Percentiles rank a stretch among this genome's conserved stretches.
phyloP scores from a whole-genome alignment of 2,888 invertebrate genomes.

The Torymus auratus region DNA sequence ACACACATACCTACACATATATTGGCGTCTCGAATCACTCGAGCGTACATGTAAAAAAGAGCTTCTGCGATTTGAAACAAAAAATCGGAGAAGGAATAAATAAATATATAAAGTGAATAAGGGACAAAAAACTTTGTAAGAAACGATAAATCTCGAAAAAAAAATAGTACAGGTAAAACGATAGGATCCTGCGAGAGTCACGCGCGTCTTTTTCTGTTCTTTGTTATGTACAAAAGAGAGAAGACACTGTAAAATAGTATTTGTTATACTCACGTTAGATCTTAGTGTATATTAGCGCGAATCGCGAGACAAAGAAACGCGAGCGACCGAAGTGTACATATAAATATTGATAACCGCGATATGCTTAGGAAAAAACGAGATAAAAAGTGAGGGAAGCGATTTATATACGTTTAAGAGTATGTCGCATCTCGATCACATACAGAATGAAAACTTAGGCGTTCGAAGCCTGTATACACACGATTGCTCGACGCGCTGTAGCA shows the following conservation, averaged over 20 bases:
- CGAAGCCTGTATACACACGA: constrained; percentile 6
- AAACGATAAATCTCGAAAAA: neutral
- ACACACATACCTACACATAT: neutral
- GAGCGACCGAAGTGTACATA: constrained; percentile 29
- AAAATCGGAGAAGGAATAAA: neutral
- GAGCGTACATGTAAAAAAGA: neutral
- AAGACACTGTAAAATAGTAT: constrained; percentile 72
- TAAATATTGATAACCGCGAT: constrained; percentile 10
- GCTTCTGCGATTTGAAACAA: neutral
- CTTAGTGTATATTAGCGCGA: constrained; percentile 71
- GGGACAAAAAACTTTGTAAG: neutral
- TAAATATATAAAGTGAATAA: neutral
- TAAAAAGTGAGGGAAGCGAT: neutral
- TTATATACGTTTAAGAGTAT: neutral
- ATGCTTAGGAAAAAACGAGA: neutral
- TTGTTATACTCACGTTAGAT: constrained; percentile 74
- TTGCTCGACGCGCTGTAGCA: constrained; percentile 35
- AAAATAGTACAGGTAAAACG: neutral
- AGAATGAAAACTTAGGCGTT: neutral
- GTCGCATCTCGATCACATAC: constrained; percentile 6
- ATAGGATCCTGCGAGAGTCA: neutral
- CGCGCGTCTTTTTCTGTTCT: constrained; percentile 21
- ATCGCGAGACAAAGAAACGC: constrained; percentile 20
- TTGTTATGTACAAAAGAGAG: constrained; percentile 64
- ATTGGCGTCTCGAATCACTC: constrained; percentile 1